Conservation (phyloP, 1,140 invertebrate species). For the Melipona quadrifasciata region DNA sequence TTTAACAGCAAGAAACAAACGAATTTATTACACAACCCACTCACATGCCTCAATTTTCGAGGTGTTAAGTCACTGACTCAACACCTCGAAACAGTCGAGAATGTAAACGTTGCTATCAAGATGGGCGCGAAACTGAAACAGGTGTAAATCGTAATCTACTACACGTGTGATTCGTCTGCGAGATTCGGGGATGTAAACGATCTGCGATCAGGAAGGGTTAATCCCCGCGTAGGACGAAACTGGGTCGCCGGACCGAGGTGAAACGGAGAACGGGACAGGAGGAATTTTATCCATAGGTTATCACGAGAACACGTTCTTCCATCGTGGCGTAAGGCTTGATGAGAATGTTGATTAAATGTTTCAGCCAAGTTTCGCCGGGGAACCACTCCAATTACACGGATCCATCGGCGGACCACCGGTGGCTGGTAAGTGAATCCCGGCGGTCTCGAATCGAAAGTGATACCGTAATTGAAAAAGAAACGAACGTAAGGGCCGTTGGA, state of each 20-base stretch:
- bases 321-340: background rate
- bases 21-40: too few relatives aligned
- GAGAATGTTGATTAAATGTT: slow-evolving; percentile 45
- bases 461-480: slow-evolving; percentile 15
- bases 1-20: too few relatives aligned
- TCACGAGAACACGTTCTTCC: slow-evolving; percentile 15
- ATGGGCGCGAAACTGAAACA: background rate
- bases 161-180: background rate
- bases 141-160: background rate
- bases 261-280: background rate
- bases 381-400: slow-evolving; percentile 26
- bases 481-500: background rate
- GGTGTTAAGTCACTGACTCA: too few relatives aligned
- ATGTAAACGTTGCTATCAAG: too few relatives aligned
- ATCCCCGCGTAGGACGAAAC: slow-evolving; percentile 1
- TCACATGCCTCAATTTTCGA: too few relatives aligned
- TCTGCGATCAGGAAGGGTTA: background rate
- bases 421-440: slow-evolving; percentile 10
- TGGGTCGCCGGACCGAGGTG: too few relatives aligned
- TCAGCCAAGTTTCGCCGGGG: slow-evolving; percentile 7
- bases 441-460: slow-evolving; percentile 7
- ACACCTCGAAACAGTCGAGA: too few relatives aligned
- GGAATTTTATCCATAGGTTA: slow-evolving; percentile 18
- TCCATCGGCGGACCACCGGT: slow-evolving; percentile 4
- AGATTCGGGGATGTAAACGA: background rate